phyloP scores from a whole-genome alignment of 2,113 vertebrate genomes.

The Strix aluco region DNA sequence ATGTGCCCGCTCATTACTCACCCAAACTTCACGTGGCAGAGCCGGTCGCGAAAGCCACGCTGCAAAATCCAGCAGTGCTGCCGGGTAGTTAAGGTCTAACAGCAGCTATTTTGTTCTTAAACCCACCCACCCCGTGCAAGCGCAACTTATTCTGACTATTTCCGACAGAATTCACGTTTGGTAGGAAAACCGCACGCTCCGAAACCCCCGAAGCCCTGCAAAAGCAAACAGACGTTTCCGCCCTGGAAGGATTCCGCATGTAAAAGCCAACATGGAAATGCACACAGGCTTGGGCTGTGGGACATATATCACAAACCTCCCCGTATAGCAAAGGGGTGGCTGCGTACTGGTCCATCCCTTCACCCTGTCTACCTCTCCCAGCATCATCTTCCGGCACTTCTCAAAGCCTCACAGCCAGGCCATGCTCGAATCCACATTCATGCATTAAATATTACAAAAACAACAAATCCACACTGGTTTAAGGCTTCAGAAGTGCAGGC shows the following conservation, averaged over 20 bases:
- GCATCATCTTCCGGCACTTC: neutral
- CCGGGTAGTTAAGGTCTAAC: neutral
- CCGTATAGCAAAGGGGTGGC: neutral
- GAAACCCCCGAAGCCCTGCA: conserved; percentile 15
- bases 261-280: conserved; percentile 11
- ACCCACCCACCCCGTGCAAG: neutral
- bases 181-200: conserved; percentile 15
- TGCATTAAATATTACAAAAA: conserved; percentile 48
- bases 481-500: conserved; percentile 1
- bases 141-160: neutral
- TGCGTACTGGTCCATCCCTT: conserved; percentile 21
- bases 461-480: neutral
- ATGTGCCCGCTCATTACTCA: neutral
- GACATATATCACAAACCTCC: neutral
- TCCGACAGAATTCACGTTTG: conserved; percentile 4
- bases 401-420: conserved; percentile 39
- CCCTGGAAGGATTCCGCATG: conserved; percentile 25
- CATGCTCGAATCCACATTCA: conserved; percentile 67
- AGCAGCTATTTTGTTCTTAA: conserved; percentile 54
- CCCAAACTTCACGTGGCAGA: neutral
- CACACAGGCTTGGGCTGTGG: neutral
- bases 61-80: neutral
- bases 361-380: conserved; percentile 62
- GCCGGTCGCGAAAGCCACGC: neutral
- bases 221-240: conserved; percentile 28